Evolutionary conservation across 1,140 invertebrate species (phyloP).

Genomic region (Drosophila bocqueti): DNA sequence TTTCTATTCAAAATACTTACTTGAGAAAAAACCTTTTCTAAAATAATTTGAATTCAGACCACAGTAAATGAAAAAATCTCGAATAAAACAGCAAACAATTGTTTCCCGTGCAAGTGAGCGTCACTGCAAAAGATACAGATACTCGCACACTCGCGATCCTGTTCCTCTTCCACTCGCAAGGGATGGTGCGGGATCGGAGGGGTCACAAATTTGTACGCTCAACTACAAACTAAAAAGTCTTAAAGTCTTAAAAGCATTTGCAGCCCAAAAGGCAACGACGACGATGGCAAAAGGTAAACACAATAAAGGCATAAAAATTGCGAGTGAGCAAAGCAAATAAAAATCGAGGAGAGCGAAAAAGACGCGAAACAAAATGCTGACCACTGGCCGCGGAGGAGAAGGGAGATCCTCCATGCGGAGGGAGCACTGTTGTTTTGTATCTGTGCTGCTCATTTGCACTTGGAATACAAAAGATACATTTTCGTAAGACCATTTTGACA

Average conservation of each 20-base stretch:
- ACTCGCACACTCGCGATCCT: conserved; percentile 59
- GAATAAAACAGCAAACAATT: no score
- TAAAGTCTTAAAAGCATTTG: conserved; percentile 84
- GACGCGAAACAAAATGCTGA: conserved; percentile 60
- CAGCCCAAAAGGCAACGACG: conserved; percentile 57
- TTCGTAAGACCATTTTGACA: conserved; percentile 84
- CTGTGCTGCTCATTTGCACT: conserved; percentile 82
- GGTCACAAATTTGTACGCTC: conserved; percentile 79
- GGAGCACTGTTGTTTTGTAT: conserved; percentile 65
- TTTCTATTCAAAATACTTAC: no score
- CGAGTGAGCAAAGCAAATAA: conserved; percentile 82
- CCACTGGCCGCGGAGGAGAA: background rate
- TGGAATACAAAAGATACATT: conserved; percentile 84
- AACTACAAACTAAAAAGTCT: conserved; percentile 83
- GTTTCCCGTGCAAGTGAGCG: background rate
- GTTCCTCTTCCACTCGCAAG: conserved; percentile 44
- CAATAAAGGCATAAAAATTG: conserved; percentile 83
- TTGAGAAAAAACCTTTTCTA: background rate
- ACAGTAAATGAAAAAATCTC: no score
- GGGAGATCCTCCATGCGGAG: conserved; percentile 5
- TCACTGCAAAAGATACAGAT: conserved; percentile 44
- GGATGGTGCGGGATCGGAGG: background rate
- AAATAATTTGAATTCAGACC: background rate
- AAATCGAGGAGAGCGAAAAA: conserved; percentile 52
- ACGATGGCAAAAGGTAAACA: conserved; percentile 78